A percentile compares a stretch with the other conserved stretches of the same genome.
phyloP scores from a whole-genome alignment of 2,113 vertebrate genomes.

The Rattus norvegicus region GRCr8 NC_086028.1:66244501-66245000 shows the following conservation, averaged over 20 bases:
- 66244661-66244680: slow-evolving; percentile 29
- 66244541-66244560: not conserved
- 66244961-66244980: too few species aligned
- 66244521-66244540: not conserved
- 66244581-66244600: not conserved
- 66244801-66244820: not conserved
- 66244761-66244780: not conserved
- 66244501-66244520: not conserved
- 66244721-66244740: not conserved
- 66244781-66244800: slow-evolving; percentile 27
- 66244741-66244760: not conserved
- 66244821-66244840: not conserved
- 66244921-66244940: not conserved
- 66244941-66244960: slow-evolving; percentile 40
- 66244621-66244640: slow-evolving; percentile 14
- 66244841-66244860: not conserved
- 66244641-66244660: slow-evolving; percentile 3
- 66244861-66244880: not conserved
- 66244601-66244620: not conserved
- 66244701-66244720: slow-evolving; percentile 42
- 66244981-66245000: too few species aligned
- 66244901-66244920: not conserved
- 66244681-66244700: slow-evolving; percentile 25
- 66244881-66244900: not conserved
- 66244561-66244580: not conserved